Evolutionary conservation across 2,888 invertebrate genomes (phyloP).

Genomic region (Nymphalis polychloros): DNA sequence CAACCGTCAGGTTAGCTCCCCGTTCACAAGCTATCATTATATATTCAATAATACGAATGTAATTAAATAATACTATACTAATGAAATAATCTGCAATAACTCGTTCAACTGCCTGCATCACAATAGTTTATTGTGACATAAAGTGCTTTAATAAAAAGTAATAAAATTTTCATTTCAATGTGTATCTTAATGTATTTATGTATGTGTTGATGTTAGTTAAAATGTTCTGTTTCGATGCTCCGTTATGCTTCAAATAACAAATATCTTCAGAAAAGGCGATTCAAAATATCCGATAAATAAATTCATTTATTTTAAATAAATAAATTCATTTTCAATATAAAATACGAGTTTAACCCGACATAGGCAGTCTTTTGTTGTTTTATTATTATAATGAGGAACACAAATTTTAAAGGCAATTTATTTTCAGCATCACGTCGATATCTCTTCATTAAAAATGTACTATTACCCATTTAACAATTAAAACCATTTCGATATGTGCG

Average conservation of each 20-base stretch:
- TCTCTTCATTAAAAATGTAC: conserved; percentile 21
- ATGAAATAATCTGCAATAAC: not conserved
- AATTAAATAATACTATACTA: no score
- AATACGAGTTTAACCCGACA: not conserved
- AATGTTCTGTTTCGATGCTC: no score
- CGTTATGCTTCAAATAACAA: not conserved
- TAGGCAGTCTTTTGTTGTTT: conserved; percentile 3
- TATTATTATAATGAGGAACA: conserved; percentile 3
- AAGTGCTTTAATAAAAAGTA: not conserved
- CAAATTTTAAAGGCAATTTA: conserved; percentile 2
- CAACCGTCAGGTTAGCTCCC: no score
- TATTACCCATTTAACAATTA: conserved; percentile 22
- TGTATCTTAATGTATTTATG: no score
- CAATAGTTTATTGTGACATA: not conserved
- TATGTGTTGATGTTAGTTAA: no score
- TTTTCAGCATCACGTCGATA: conserved; percentile 6
- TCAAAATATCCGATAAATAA: conserved; percentile 3
- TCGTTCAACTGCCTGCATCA: not conserved
- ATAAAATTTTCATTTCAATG: not conserved
- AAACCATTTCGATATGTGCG: conserved; percentile 10
- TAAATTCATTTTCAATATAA: not conserved
- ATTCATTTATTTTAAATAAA: not conserved
- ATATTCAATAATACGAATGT: no score
- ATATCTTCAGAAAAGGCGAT: not conserved
- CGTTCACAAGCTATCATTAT: no score